Percentiles rank a stretch among this genome's conserved stretches.
Conservation (phyloP, 2,113 vertebrate species). For the Trichomycterus rosablanca region DNA sequence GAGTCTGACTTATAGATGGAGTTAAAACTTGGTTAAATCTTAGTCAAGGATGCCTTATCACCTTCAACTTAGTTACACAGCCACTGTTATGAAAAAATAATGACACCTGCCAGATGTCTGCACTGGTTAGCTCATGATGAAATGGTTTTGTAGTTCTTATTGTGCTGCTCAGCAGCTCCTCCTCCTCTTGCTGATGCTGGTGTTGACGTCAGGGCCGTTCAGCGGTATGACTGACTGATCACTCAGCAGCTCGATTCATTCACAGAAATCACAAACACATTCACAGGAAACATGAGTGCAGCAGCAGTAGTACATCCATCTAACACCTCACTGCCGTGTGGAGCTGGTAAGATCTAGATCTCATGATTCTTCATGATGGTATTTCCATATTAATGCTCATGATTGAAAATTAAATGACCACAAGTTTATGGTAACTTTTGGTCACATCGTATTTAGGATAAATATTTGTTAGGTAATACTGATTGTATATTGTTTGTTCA, state of each 20-base stretch:
- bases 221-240: conserved; percentile 71
- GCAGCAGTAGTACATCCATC: conserved; percentile 24
- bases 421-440: no score
- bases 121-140: no score
- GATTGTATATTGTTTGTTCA: no score
- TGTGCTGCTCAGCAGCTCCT: conserved; percentile 68
- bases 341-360: conserved; percentile 74
- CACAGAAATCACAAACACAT: conserved; percentile 11
- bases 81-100: conserved; percentile 1
- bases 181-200: conserved; percentile 75
- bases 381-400: no score
- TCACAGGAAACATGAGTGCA: conserved; percentile 18
- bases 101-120: no score
- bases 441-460: no score
- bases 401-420: no score
- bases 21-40: not conserved
- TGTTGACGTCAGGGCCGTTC: conserved; percentile 78
- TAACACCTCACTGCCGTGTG: conserved; percentile 77
- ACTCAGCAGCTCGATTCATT: conserved; percentile 53
- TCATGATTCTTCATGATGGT: no score
- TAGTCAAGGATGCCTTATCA: not conserved
- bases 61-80: not conserved
- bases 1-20: not conserved
- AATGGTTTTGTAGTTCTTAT: not conserved
- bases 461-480: no score